Evolutionary conservation across 2,113 vertebrate genomes (phyloP), one percentile per base, ranked within the genome.

Genomic region (Cnemophilus loriae): DNA sequence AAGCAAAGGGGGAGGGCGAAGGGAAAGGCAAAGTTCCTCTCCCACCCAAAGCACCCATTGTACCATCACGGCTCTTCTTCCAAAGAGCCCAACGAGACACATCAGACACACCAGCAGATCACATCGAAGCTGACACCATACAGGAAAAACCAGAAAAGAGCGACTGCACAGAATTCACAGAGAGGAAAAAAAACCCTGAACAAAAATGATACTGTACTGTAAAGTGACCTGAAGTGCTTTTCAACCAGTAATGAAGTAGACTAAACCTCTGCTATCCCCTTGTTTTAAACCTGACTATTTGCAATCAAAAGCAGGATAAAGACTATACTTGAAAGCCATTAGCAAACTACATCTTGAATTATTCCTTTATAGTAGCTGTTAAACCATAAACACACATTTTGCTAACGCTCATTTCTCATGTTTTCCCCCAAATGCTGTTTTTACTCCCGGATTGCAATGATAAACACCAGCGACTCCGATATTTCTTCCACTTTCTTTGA

Each of bases 311-410:
- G 55, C 49, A 81, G 68, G 47, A 70, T 35, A 60, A 63, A 94
- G 71, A 75, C 71, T 59, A 49, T 44, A 77, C 41, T 87, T 44
- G 53, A 86, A 90, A 76, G 63, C 94, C 82, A 95, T 95, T 94
- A 96, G 92, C 84, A 95, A 92, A 79, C 42, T 56, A 55, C 84
- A 77, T 74, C 89, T 96, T 89, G 84, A 93, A 56, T 83, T 87
- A 80, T 87, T 95, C 56, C 55, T 93, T 95, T 91, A 73, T 26
- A 89, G 73, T 78, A 68, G 90, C 89, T 80, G 70, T 90, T 95
- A 90, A 95, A 93, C 94, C 71, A 67, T 61, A 95, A 96, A 75
- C 83, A 96, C 3, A 10, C 78, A 93, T 95, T 96, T 85, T 89
- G 46, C 93, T 94, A 93, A 80, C 24, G 80, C 93, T 93, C 67